A percentile compares a stretch with the other conserved stretches of the same genome.
phyloP scores from a whole-genome alignment of 2,888 invertebrate species.

The Fragum fragum region DNA sequence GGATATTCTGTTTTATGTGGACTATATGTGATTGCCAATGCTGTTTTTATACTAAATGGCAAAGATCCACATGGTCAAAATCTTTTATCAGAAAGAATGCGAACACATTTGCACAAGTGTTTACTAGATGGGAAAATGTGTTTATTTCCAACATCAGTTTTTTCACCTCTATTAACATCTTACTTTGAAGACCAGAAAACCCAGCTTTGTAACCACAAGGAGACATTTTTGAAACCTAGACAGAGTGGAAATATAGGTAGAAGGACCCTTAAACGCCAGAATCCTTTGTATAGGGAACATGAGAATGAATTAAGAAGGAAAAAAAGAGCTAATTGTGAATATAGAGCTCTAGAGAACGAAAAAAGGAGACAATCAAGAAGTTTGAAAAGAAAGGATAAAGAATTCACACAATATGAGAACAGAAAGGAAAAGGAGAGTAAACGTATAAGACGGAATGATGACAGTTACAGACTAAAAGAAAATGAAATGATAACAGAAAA shows the following conservation, averaged over 20 bases:
- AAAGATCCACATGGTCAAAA: slow-evolving; percentile 18
- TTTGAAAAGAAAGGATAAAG: slow-evolving; percentile 21
- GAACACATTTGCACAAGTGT: slow-evolving; percentile 26
- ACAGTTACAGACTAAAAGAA: neutral
- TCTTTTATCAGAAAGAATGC: slow-evolving; percentile 6
- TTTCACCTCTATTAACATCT: slow-evolving; percentile 13
- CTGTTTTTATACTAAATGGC: slow-evolving; percentile 16
- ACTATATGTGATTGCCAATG: slow-evolving; percentile 30
- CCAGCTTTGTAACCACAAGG: neutral
- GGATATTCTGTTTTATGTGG: slow-evolving; percentile 19
- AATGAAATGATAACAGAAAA: neutral
- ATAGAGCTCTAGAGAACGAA: slow-evolving; percentile 7
- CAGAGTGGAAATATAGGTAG: slow-evolving; percentile 1
- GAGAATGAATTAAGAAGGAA: slow-evolving; percentile 14
- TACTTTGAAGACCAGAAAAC: slow-evolving; percentile 4
- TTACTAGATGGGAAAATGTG: slow-evolving; percentile 25
- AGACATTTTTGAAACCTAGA: neutral
- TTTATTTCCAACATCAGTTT: slow-evolving; percentile 23
- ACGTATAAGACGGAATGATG: neutral
- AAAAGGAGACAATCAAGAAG: slow-evolving; percentile 8
- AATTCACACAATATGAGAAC: neutral
- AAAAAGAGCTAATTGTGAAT: neutral
- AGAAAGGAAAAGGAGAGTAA: neutral
- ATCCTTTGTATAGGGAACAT: slow-evolving; percentile 9
- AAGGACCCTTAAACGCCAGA: slow-evolving; percentile 12